Evolutionary conservation across 2,113 vertebrate genomes (phyloP), one percentile per base, ranked within the genome.

Genomic region (Rhineura floridana): DNA sequence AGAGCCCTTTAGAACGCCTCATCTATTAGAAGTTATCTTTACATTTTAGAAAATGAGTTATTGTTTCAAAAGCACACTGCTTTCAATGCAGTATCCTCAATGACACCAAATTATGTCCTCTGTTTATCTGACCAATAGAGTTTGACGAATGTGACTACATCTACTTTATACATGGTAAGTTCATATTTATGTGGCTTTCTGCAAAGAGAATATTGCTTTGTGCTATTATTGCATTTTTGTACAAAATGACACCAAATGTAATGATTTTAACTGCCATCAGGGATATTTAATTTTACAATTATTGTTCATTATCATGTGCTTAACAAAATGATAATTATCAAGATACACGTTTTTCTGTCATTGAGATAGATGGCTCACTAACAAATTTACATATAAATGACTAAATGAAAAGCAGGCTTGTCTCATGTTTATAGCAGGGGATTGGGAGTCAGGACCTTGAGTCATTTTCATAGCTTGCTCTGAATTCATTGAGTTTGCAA

Each of bases 211-310:
- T 6, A 44, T n/a, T 83, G 79, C 79, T 44, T 67, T 84, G 39
- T 0, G 7, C 33, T 4, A 77, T n/a, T 6, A 73, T 86, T 86
- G 23, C 30, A 69, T 48, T 86, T 90, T 85, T 67, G 21, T 46
- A 59, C 59, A 67, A 86, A 85, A 69, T 90, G 72, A 90, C 36
- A 77, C 15, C 46, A 86, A 69, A 77, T 86, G 36, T 81, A 88
- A 88, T 63, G 87, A 81, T 25, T 25, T 11, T 0, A 87, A 83
- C 70, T 70, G 3, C 69, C 77, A 78, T 81, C 81, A 84, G 0
- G 17, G 11, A 48, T 87, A 3, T 25, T 87, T 69, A 80, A 80
- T 4, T 88, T 91, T 85, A 50, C 84, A 87, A 83, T 17, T 72
- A 92, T 17, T 13, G n/a, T 83, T 88, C 76, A 83, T 82, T 50